Evolutionary conservation across 2,113 vertebrate species (phyloP), one percentile per base, ranked within the genome.

Genomic region (Castor canadensis): DNA sequence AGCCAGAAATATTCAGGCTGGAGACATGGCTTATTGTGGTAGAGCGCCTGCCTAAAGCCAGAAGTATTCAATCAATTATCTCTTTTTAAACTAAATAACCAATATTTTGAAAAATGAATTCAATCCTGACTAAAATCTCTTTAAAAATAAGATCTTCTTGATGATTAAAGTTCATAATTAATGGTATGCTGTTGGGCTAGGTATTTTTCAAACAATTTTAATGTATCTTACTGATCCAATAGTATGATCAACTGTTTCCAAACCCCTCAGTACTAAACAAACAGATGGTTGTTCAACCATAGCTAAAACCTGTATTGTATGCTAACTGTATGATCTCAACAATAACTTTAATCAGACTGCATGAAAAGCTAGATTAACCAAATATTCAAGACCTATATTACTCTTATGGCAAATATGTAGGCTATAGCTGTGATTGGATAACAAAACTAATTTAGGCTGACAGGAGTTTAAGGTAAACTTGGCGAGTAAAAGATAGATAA

Each of bases 401-500:
- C 19, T 81, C 62, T 96, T 11, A 11, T 60, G 32, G 64, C 81
- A 94, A 92, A 87, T 91, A 75, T 6, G 6, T 16, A 77, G 49
- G 30, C 17, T 60, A 16, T 66, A 58, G 45, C 38, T 88, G 35
- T 93, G 72, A 85, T 15, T 95, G 40, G 24, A 88, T 94, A 91
- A 76, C 30, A 83, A 81, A 92, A 86, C 72, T 93, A 89, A 94
- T 88, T 86, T 49, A 75, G 12, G 82, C 32, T 76, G 91, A 95
- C 67, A 89, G 64, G 60, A 82, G 40, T 88, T 94, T 91, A 94
- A 96, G 93, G 89, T 95, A 95, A 91, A 96, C 69, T 96, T 89
- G 58, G 75, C 93, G 45, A 80, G 1, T 52, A 94, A 87, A 79
- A 71, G 52, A 58, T 12, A 95, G 54, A 86, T 96, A 79, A 69